phyloP scores from a whole-genome alignment of 2,888 invertebrate genomes.

The Dioctria linearis region DNA sequence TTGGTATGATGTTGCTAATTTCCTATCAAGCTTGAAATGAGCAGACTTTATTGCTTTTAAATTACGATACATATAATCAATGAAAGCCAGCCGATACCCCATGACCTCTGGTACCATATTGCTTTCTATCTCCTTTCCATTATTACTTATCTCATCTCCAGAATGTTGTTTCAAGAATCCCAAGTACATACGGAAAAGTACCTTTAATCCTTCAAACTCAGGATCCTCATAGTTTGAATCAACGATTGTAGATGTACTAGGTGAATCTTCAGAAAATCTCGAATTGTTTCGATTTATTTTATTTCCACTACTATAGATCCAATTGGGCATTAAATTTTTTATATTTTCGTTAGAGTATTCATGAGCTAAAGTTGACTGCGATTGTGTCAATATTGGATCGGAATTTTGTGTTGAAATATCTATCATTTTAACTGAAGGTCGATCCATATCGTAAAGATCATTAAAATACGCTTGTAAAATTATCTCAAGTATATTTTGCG shows the following conservation, averaged over 20 bases:
- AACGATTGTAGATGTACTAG: slow-evolving; percentile 29
- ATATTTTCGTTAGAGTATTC: slow-evolving; percentile 32
- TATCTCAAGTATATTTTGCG: slow-evolving; percentile 72
- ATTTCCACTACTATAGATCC: background rate
- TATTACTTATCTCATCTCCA: background rate
- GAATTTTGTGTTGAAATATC: slow-evolving; percentile 43
- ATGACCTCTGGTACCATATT: slow-evolving; percentile 37
- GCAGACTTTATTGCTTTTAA: slow-evolving; percentile 48
- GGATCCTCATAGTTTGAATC: slow-evolving; percentile 61
- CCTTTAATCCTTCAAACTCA: slow-evolving; percentile 73
- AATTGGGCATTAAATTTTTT: slow-evolving; percentile 13
- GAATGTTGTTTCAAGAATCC: slow-evolving; percentile 69
- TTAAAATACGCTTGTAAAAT: slow-evolving; percentile 73
- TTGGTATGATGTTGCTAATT: slow-evolving; percentile 4
- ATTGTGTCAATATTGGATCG: slow-evolving; percentile 12
- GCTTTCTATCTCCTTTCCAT: background rate
- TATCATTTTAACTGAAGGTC: slow-evolving; percentile 31
- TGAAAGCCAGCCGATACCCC: slow-evolving; percentile 54
- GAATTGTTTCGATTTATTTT: slow-evolving; percentile 29
- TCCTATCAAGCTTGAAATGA: slow-evolving; percentile 47
- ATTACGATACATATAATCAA: slow-evolving; percentile 50
- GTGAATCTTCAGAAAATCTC: slow-evolving; percentile 8
- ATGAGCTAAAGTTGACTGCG: slow-evolving; percentile 28
- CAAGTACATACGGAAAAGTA: slow-evolving; percentile 76
- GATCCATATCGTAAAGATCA: slow-evolving; percentile 64